phyloP scores from a whole-genome alignment of 2,797 vertebrate species.

The Cossypha niveicapilla region DNA sequence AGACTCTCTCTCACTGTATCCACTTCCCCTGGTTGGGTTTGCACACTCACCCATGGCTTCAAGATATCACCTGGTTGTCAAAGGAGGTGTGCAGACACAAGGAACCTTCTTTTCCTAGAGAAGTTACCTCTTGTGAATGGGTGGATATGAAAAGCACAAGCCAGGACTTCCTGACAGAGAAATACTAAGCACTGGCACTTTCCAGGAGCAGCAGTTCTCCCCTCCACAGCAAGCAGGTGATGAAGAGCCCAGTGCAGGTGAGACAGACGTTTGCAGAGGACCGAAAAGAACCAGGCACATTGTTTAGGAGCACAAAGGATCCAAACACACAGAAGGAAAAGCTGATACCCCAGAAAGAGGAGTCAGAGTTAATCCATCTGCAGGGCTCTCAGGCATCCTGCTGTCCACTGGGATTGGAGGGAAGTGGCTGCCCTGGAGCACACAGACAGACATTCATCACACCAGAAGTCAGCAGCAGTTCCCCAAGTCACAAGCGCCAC shows the following conservation, averaged over 20 bases:
- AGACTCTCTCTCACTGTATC: neutral
- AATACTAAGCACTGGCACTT: neutral
- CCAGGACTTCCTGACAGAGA: neutral
- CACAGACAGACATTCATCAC: neutral
- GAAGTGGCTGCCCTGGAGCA: neutral
- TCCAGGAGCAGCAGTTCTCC: neutral
- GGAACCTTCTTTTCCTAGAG: neutral
- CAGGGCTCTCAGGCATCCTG: neutral
- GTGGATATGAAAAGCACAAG: neutral
- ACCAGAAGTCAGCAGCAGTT: neutral
- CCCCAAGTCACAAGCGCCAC: neutral
- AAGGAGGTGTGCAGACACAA: neutral
- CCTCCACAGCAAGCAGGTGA: neutral
- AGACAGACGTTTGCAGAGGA: neutral
- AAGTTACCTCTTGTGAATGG: neutral
- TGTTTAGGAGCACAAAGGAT: neutral
- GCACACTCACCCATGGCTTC: neutral
- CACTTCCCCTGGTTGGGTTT: neutral
- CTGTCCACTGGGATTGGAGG: neutral
- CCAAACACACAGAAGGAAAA: neutral
- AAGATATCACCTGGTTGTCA: fast-evolving
- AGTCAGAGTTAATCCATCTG: neutral
- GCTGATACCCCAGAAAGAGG: neutral
- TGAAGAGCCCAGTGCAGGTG: neutral
- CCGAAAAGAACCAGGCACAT: neutral